Evolutionary conservation across 2,888 invertebrate genomes (phyloP).

Genomic region (Leistus spinibarbis): DNA sequence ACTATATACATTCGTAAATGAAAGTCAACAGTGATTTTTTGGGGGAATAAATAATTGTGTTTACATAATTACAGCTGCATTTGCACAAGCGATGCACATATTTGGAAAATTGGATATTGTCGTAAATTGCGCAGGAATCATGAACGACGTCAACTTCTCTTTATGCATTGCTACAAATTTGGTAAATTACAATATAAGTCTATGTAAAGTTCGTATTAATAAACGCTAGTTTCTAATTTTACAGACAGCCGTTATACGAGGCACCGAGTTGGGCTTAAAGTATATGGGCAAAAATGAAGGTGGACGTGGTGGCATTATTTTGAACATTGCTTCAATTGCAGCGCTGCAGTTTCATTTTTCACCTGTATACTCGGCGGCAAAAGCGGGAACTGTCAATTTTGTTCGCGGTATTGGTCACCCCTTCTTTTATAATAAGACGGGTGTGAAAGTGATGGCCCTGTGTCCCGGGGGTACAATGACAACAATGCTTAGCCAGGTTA

Average conservation of each 20-base stretch:
- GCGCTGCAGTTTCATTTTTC: slow-evolving; percentile 43
- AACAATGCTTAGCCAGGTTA: slow-evolving; percentile 43
- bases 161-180: slow-evolving; percentile 51
- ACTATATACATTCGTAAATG: neutral
- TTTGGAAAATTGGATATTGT: slow-evolving; percentile 49
- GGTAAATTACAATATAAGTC: slow-evolving; percentile 42
- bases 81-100: neutral
- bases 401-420: slow-evolving; percentile 47
- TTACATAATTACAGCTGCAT: slow-evolving; percentile 2
- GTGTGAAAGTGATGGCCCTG: slow-evolving; percentile 53
- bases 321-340: slow-evolving; percentile 63
- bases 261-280: slow-evolving; percentile 59
- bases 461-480: slow-evolving; percentile 57
- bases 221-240: neutral
- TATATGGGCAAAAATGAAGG: slow-evolving; percentile 60
- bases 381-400: slow-evolving; percentile 53
- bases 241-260: slow-evolving; percentile 50
- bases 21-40: neutral
- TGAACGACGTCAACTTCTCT: slow-evolving; percentile 48
- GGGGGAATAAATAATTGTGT: no score
- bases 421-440: slow-evolving; percentile 51
- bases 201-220: neutral
- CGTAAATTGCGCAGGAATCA: slow-evolving; percentile 57
- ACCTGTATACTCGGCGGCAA: slow-evolving; percentile 55
- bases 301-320: slow-evolving; percentile 63